phyloP scores from a whole-genome alignment of 2,888 invertebrate species.

The Cancer borealis region DNA sequence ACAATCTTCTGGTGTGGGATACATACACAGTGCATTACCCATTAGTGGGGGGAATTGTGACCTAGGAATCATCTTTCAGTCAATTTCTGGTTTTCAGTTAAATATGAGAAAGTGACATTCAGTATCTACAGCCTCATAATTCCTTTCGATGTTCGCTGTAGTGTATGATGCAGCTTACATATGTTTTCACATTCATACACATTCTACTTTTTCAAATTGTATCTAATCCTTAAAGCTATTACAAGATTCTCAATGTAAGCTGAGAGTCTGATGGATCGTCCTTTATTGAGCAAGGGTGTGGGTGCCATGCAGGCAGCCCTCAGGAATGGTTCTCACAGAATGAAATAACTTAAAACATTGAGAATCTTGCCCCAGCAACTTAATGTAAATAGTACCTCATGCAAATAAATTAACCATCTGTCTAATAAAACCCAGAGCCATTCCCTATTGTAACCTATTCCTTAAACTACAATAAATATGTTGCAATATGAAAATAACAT shows the following conservation, averaged over 20 bases:
- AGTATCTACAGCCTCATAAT: background rate
- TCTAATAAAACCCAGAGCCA: constrained; percentile 60
- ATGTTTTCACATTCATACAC: background rate
- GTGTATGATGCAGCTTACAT: background rate
- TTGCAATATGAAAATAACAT: constrained; percentile 60
- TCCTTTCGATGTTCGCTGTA: background rate
- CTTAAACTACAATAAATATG: constrained; percentile 66
- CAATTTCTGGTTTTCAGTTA: background rate
- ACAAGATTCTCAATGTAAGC: constrained; percentile 41
- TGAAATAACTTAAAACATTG: constrained; percentile 7
- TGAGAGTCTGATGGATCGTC: background rate
- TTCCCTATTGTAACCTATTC: constrained; percentile 9
- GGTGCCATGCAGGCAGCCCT: background rate
- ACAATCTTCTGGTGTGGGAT: background rate
- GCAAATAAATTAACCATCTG: constrained; percentile 67
- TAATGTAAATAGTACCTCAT: constrained; percentile 51
- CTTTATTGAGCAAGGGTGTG: background rate
- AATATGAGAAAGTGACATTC: background rate
- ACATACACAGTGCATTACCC: background rate
- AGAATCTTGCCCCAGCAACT: constrained; percentile 58
- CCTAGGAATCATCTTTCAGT: background rate
- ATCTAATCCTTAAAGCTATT: constrained; percentile 18
- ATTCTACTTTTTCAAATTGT: background rate
- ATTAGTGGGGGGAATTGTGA: background rate
- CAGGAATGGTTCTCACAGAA: background rate